Evolutionary conservation across 2,797 vertebrate species (phyloP).

Genomic region (Acanthurus lineatus): DNA sequence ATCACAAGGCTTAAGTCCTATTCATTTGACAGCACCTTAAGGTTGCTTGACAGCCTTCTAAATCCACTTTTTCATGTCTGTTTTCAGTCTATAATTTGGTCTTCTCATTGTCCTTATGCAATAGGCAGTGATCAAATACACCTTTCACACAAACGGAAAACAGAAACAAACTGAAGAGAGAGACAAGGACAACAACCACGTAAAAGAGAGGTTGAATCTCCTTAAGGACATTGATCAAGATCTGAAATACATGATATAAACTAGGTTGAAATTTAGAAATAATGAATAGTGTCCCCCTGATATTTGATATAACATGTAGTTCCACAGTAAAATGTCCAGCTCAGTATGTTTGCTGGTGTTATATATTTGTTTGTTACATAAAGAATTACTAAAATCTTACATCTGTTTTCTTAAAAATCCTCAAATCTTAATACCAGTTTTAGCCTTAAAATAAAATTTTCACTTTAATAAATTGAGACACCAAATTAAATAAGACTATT

Average conservation of each 20-base stretch:
- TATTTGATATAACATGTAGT: background rate
- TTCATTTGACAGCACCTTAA: background rate
- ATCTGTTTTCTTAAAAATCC: background rate
- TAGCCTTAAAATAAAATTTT: slow-evolving; percentile 18
- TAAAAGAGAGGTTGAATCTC: background rate
- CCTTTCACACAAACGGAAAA: background rate
- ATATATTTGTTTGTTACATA: too few species aligned
- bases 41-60: background rate
- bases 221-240: background rate
- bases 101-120: background rate
- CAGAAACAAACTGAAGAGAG: background rate
- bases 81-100: background rate
- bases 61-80: background rate
- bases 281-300: background rate
- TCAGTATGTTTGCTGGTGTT: background rate
- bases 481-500: slow-evolving; percentile 28
- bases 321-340: background rate
- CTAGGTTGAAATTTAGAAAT: background rate
- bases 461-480: slow-evolving; percentile 34
- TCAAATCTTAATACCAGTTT: background rate
- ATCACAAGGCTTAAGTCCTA: too few species aligned
- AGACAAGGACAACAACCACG: background rate
- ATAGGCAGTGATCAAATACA: background rate
- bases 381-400: background rate
- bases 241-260: background rate